Percentiles rank a stretch among this genome's conserved stretches.
Conservation (phyloP, 2,113 vertebrate genomes). For the Barnardius zonarius region DNA sequence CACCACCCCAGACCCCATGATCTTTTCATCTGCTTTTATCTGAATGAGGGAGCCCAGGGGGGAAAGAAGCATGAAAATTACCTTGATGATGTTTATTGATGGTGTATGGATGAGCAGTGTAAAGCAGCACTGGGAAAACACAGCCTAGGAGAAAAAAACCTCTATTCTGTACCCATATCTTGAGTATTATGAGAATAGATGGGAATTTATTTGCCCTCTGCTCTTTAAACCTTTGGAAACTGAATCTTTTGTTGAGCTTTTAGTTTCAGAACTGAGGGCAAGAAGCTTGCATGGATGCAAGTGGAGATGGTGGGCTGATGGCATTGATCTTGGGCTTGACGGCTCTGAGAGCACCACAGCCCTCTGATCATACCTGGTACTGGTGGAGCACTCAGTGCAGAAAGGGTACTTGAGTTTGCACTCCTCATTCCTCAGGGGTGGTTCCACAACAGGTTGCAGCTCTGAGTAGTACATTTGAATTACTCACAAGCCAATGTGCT, state of each 20-base stretch:
- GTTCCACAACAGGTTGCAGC: neutral
- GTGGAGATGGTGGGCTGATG: neutral
- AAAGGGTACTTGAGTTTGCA: neutral
- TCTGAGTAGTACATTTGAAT: neutral
- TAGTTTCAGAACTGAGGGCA: neutral
- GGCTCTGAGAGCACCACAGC: neutral
- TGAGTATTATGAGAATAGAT: neutral
- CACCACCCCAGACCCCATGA: neutral
- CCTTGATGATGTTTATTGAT: neutral
- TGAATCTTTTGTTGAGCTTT: neutral
- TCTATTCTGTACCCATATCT: neutral
- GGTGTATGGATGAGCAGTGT: neutral
- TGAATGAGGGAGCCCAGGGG: neutral
- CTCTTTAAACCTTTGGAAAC: neutral
- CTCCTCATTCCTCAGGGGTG: rapidly evolving
- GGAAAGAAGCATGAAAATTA: neutral
- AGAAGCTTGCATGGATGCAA: neutral
- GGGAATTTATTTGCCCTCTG: neutral
- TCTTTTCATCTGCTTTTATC: neutral
- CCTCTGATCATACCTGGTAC: neutral
- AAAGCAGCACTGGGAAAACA: neutral
- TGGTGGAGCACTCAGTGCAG: neutral
- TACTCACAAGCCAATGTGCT: neutral
- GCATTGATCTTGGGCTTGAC: neutral
- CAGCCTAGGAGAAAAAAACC: neutral